Base-by-base conservation (phyloP, 2,888 invertebrate genomes). In the Latheticus oryzae region DNA sequence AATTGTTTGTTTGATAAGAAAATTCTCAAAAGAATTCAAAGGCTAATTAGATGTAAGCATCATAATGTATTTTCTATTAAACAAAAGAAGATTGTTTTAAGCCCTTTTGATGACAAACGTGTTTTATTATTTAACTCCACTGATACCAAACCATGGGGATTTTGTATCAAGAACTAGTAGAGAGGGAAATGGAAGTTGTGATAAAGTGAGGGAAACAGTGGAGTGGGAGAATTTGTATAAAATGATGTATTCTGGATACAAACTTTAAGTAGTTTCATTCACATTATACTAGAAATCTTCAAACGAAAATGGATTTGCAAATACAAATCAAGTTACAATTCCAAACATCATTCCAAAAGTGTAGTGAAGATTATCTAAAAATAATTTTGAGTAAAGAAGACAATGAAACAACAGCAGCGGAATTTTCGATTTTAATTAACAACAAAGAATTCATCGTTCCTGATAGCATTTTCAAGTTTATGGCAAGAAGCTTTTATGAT, bases 21-120 rank as follows among this genome's bases (percentile, higher is more conserved):
- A 5, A 1, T 21, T 1, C n/a, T 38, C 23, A 1, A n/a, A 8
- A 40, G 13, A 40, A 8, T 23, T 23, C 24, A 40, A 12, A 19
- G n/a, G 1, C 38, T 38, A 9, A 38, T 38, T 1, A 38, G 38
- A 12, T 38, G 17, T 2, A 38, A 5, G 5, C 7, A 12, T n/a
- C 35, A 35, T 5, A 17, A 5, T 17, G 15, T 37, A 1, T 37
- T 8, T 2, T 37, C 37, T 9, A 17, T 37, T 7, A 15, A 37
- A 37, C 37, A 37, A 21, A 16, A 37, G 11, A 37, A 37, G 17
- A 17, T 37, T n/a, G 37, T 37, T 16, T 37, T 37, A 11, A 37
- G 37, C 17, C n/a, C 37, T 11, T 3, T 9, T 37, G 37, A 37
- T 37, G 37, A 37, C 8, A 37, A 37, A 11, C 37, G 37, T 11